Conservation (phyloP, 2,113 vertebrate genomes). For the Macroglossus sobrinus region DNA sequence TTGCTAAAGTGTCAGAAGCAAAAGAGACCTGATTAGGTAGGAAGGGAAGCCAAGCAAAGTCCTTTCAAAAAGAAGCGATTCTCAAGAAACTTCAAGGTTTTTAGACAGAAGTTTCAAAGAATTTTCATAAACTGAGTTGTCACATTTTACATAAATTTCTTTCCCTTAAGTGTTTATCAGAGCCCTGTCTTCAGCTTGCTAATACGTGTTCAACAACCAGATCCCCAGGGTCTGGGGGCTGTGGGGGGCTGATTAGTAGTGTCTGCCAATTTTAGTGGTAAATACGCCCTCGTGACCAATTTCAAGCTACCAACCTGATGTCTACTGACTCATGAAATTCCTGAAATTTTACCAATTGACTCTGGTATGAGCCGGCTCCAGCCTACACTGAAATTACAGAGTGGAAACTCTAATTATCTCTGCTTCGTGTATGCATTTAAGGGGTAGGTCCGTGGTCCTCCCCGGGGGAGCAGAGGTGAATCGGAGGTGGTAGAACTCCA, state of each 20-base stretch:
- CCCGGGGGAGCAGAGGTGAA: background rate
- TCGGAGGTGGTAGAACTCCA: background rate
- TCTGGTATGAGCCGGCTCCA: background rate
- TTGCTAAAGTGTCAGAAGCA: background rate
- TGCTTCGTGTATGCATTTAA: background rate
- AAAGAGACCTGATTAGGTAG: background rate
- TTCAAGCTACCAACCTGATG: slow-evolving; percentile 14
- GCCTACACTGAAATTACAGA: slow-evolving; percentile 21
- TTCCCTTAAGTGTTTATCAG: background rate
- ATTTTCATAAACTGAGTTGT: slow-evolving; percentile 7
- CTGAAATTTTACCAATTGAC: slow-evolving; percentile 41
- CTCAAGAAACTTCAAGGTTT: background rate
- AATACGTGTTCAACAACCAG: background rate
- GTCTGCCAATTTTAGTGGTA: background rate
- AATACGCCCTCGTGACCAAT: background rate
- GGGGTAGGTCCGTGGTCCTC: background rate
- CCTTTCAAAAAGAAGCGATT: background rate
- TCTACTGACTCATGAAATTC: slow-evolving; percentile 52
- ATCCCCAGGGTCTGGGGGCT: background rate
- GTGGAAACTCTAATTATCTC: slow-evolving; percentile 39
- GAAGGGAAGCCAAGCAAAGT: background rate
- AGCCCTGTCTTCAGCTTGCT: background rate
- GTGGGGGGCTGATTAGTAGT: background rate
- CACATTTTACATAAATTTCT: background rate
- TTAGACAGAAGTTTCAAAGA: background rate